These are phyloP conservation scores for Blastobasis adustella DNA, from an alignment of 2,888 invertebrate genomes.

Conservation along the genomic window DNA sequence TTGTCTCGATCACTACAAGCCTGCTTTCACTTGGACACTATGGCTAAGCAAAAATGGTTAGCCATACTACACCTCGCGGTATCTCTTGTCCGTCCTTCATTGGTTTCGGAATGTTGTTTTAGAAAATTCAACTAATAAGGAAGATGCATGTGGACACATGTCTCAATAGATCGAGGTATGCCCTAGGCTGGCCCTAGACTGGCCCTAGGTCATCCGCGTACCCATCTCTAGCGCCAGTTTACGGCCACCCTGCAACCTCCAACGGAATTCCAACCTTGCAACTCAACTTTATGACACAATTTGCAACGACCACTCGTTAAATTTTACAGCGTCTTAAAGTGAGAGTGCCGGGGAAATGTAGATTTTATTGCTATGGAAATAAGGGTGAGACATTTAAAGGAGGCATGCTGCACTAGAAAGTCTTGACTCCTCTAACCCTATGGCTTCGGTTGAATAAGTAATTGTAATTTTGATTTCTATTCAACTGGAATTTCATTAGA, in stretches of 20 bases:
- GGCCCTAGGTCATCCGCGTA: no score
- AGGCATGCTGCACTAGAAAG: constrained; percentile 35
- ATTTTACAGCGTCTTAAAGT: constrained; percentile 14
- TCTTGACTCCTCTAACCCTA: constrained; percentile 39
- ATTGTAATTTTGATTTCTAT: constrained; percentile 19
- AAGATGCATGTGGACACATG: no score
- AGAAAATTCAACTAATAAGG: no score
- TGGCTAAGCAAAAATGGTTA: no score
- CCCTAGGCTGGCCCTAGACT: no score
- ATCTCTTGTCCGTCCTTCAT: no score
- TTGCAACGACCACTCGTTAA: constrained; percentile 5
- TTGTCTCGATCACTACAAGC: no score
- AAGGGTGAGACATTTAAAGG: constrained; percentile 21
- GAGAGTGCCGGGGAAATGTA: constrained; percentile 34
- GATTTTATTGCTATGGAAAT: constrained; percentile 27
- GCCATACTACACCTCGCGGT: no score
- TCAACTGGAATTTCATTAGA: constrained; percentile 8
- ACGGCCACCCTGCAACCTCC: neutral
- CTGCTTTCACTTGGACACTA: no score
- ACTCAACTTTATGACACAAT: constrained; percentile 5
- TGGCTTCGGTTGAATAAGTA: constrained; percentile 19
- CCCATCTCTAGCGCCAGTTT: no score
- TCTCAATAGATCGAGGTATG: no score
- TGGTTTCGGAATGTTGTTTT: no score
- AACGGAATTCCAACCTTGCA: constrained; percentile 24